These are phyloP conservation scores for Coryphaenoides rupestris DNA, from an alignment of 2,113 vertebrate species.

Conservation along the genomic window DNA sequence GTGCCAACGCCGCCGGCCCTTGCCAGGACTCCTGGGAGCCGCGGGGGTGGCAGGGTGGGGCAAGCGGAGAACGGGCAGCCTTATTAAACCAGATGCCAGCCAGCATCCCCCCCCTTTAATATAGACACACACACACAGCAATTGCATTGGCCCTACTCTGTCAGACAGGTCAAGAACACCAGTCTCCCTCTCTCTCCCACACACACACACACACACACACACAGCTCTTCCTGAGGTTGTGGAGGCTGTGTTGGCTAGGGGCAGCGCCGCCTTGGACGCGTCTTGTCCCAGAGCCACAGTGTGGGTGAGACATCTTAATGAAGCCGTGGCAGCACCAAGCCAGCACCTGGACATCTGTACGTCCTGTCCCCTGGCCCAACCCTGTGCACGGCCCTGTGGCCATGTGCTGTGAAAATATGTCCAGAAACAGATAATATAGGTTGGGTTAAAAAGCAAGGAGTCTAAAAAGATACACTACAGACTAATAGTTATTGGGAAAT, in stretches of 20 bases:
- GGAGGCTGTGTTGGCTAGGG: slow-evolving; percentile 35
- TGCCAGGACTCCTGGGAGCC: neutral
- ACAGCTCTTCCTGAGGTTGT: slow-evolving; percentile 34
- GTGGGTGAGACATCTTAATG: slow-evolving; percentile 42
- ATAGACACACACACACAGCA: too few species aligned
- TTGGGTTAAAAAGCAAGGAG: too few species aligned
- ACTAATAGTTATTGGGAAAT: too few species aligned
- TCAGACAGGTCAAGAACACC: neutral
- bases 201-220: slow-evolving; percentile 20
- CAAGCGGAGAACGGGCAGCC: slow-evolving; percentile 5
- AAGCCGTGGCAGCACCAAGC: slow-evolving; percentile 37
- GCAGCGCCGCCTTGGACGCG: neutral
- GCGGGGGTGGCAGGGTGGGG: neutral
- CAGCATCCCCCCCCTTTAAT: slow-evolving; percentile 2
- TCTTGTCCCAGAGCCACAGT: slow-evolving; percentile 24
- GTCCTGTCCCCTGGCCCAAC: slow-evolving; percentile 51
- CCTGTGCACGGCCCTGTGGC: slow-evolving; percentile 7
- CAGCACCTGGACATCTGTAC: slow-evolving; percentile 28
- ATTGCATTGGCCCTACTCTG: neutral
- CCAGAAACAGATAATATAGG: too few species aligned
- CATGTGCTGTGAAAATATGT: too few species aligned
- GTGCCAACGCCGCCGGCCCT: slow-evolving; percentile 26
- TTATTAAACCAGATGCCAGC: slow-evolving; percentile 11
- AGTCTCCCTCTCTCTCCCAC: neutral
- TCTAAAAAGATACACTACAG: too few species aligned